Base-by-base conservation (phyloP, 2,888 invertebrate species). In the Trichacis sp. region DNA sequence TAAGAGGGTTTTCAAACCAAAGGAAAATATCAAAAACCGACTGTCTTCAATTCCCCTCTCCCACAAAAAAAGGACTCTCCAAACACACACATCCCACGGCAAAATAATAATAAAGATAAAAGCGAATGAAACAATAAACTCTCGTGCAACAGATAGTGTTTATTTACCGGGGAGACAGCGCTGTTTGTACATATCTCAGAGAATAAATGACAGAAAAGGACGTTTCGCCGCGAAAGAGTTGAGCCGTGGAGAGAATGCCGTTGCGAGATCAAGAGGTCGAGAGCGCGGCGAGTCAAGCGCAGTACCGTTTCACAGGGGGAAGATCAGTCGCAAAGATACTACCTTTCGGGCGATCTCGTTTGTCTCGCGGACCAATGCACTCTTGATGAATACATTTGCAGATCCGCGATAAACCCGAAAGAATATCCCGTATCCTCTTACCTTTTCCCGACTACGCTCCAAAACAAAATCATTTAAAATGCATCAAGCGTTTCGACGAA, bases 211-310 rank as follows among this genome's bases (percentile, higher is more conserved):
- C 59, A 43, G 59, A 52, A 49, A 49, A 60, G 57, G 59, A 63
- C 59, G 59, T 51, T 64, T 62, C 56, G 53, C 57, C 58, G 58
- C 47, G 55, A 24, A 51, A 53, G 50, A 53, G 65, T 64, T 52
- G 64, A 51, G 52, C 52, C 48, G 48, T 60, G 45, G 46, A 54
- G 54, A 66, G 64, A 64, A 69, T 66, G 66, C 64, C 65, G 66
- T 66, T 64, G 64, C 64, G 59, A 66, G 66, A 66, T 61, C 69
- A 69, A 69, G 57, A 61, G 65, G 69, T 69, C 68, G 62, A 60
- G 57, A 51, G 60, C 60, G 40, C 40, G 61, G 58, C 64, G 58
- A 58, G 50, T 50, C 58, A 58, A 58, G 58, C 58, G 38, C 56
- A 56, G 51, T 58, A 58, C 58, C 58, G 58, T 58, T 58, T 38